Conservation (phyloP, 1,140 invertebrate species). For the Radopholus similis region DNA sequence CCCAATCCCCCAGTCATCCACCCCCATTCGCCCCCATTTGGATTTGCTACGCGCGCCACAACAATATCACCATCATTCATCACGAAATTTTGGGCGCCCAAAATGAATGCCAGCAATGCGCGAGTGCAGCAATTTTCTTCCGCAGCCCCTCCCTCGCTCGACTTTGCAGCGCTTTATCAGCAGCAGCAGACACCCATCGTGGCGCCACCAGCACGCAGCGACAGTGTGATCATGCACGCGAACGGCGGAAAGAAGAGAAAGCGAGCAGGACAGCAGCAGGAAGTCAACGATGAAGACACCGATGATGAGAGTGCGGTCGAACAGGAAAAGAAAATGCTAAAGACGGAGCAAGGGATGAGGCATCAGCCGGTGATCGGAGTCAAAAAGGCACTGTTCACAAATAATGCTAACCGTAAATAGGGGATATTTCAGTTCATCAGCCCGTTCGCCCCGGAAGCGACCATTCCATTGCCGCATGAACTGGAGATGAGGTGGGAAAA, state of each 20-base stretch:
- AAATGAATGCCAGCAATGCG: not conserved
- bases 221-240: too few species aligned
- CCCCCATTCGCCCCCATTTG: too few species aligned
- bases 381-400: not conserved
- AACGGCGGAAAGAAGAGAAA: not conserved
- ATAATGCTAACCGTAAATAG: slow-evolving; percentile 3
- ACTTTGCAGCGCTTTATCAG: not conserved
- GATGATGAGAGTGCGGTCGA: too few species aligned
- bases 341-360: not conserved
- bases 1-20: too few species aligned
- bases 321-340: not conserved
- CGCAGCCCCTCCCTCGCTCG: not conserved
- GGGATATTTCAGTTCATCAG: slow-evolving; percentile 43
- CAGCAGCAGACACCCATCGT: too few species aligned
- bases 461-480: slow-evolving; percentile 59
- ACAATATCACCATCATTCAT: not conserved
- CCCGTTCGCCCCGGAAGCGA: slow-evolving; percentile 61
- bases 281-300: not conserved
- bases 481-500: slow-evolving; percentile 51
- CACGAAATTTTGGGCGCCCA: not conserved
- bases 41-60: too few species aligned
- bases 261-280: not conserved
- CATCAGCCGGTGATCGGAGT: not conserved
- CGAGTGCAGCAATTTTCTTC: not conserved
- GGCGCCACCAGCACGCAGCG: too few species aligned